phyloP scores from a whole-genome alignment of 2,797 vertebrate species.

The Myotis findleyi region DNA sequence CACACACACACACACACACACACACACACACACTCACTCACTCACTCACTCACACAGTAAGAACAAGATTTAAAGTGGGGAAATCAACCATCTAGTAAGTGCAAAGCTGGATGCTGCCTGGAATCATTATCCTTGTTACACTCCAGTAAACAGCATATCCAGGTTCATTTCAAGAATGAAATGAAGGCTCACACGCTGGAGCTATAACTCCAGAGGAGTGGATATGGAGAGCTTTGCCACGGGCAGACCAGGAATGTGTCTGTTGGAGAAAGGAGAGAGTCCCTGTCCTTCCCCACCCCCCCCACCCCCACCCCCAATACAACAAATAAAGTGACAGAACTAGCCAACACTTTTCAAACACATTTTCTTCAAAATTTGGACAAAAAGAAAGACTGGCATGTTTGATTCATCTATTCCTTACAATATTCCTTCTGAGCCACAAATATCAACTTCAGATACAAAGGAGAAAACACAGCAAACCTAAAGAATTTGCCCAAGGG shows the following conservation, averaged over 20 bases:
- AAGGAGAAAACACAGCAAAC: not conserved
- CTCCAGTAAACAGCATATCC: not conserved
- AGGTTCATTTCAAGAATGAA: not conserved
- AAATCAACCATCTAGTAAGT: accelerated
- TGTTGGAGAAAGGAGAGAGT: not conserved
- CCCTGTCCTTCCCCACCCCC: not conserved
- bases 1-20: not conserved
- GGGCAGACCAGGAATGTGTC: not conserved
- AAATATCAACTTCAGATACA: not conserved
- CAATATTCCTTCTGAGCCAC: not conserved
- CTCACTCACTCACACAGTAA: not conserved
- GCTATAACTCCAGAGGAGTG: not conserved
- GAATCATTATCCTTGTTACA: not conserved
- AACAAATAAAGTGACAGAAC: not conserved
- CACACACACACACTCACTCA: not conserved
- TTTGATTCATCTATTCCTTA: not conserved
- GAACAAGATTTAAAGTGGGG: not conserved
- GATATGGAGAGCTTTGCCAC: not conserved
- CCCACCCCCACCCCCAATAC: not conserved
- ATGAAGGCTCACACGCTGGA: not conserved
- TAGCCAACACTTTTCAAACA: not conserved
- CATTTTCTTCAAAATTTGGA: slow-evolving; percentile 5
- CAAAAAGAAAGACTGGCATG: not conserved
- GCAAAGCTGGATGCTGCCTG: not conserved
- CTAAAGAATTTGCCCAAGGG: not conserved